Percentiles rank a stretch among this genome's conserved stretches.
These are phyloP conservation scores for Onychomys torridus DNA, from an alignment of 2,797 vertebrate genomes.

Conservation along the genomic window DNA sequence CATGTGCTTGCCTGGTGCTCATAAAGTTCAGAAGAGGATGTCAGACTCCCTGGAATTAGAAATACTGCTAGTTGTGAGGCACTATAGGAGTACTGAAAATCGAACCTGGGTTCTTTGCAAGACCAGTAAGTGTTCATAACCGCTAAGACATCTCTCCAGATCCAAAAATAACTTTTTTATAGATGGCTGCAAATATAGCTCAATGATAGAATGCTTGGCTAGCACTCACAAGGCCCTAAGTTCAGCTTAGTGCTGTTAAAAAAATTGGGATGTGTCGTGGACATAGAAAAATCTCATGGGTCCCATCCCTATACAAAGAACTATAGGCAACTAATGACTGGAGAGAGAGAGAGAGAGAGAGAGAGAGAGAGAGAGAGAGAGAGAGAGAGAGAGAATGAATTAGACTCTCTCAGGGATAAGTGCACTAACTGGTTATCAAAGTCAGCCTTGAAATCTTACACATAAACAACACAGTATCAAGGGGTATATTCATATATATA, in stretches of 20 bases:
- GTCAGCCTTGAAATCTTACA: not conserved
- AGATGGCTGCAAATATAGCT: not conserved
- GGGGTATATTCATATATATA: not conserved
- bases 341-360: not conserved
- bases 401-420: not conserved
- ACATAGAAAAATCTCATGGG: not conserved
- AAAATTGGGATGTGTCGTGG: not conserved
- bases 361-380: not conserved
- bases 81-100: not conserved
- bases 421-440: not conserved
- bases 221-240: not conserved
- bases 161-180: conserved; percentile 51
- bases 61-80: not conserved
- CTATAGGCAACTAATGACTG: not conserved
- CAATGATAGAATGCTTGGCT: not conserved
- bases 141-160: not conserved
- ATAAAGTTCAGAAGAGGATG: not conserved
- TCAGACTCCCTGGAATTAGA: not conserved
- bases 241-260: not conserved
- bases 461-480: not conserved
- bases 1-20: not conserved
- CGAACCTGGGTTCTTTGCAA: not conserved
- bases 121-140: not conserved
- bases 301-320: not conserved
- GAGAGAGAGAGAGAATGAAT: not conserved